phyloP scores from a whole-genome alignment of 2,113 vertebrate species.

The Trematocara variabile region DNA sequence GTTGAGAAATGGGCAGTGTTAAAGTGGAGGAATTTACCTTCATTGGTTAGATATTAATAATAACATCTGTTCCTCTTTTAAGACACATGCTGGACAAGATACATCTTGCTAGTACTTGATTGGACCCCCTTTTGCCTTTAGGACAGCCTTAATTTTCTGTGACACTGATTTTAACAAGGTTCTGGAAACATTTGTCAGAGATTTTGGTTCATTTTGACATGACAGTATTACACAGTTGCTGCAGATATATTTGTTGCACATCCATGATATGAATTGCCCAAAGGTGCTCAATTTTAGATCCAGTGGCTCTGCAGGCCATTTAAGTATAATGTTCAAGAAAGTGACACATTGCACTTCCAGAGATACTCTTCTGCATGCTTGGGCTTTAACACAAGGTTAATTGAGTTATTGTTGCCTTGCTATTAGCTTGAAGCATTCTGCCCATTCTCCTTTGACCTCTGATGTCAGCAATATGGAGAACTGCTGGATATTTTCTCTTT shows the following conservation, averaged over 20 bases:
- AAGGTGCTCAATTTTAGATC: background rate
- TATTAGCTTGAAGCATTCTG: background rate
- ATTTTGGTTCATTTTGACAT: background rate
- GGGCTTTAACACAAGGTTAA: background rate
- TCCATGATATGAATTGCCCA: background rate
- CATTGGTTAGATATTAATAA: background rate
- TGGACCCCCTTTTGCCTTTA: background rate
- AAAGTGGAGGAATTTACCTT: background rate
- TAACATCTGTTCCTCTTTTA: background rate
- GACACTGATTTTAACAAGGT: background rate
- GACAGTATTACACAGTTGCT: background rate
- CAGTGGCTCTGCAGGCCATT: background rate
- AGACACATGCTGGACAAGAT: background rate
- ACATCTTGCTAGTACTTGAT: background rate
- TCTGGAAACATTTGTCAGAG: background rate
- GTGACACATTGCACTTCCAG: background rate
- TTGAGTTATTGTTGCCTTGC: background rate
- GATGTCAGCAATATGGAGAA: background rate
- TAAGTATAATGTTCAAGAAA: background rate
- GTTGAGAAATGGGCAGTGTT: background rate
- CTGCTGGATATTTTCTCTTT: background rate
- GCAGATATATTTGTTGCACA: background rate
- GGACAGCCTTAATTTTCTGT: background rate
- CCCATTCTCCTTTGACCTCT: background rate
- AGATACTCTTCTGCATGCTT: background rate